Evolutionary conservation across 2,797 vertebrate species (phyloP), one percentile per base, ranked within the genome.

Genomic region (Eulemur albifrons): DNA sequence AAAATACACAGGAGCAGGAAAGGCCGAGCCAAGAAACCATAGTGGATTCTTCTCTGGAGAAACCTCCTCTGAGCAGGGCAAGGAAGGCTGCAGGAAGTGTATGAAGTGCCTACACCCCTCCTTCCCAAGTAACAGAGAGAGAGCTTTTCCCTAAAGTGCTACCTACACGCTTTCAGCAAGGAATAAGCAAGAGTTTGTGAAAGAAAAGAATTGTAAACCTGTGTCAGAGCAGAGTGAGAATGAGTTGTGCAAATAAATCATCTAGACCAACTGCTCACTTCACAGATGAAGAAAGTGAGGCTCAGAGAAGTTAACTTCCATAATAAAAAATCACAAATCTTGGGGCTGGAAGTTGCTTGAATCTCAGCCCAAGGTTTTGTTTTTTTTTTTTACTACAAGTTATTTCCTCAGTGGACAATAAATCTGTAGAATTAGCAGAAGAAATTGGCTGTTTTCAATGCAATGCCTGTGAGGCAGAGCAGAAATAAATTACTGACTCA

Each of bases 251-350:
- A 57, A 57, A 17, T 43, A 93, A 54, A 76, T 25, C 4, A 77
- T 35, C 30, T 10, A n/a, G 21, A 40, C 40, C 43, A 69, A 61
- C 9, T 14, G 32, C 40, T 84, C n/a, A 70, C 25, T 69, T 38
- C 14, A 75, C 10, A 85, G 50, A 77, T 21, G 35, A 86, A 90
- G 57, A 93, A 92, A 65, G 4, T 20, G 30, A 94, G 40, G 18
- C 45, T 45, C 10, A 50, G 48, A 80, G 17, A 88, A 4, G 17
- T 79, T 86, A 76, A 89, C 38, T 70, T 50, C 21, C 48, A 50
- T 23, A 69, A 88, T 35, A 94, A 93, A 90, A 94, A 93, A 88
- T 59, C 88, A 93, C 88, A 94, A 93, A 88, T 59, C 88, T 88
- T 21, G 15, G 4, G 57, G n/a, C 59, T 70, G n/a, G 30, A 67